Base-by-base conservation (phyloP, 64 coral and sea anemone genomes). In the Catalaphyllia jardinei region DNA sequence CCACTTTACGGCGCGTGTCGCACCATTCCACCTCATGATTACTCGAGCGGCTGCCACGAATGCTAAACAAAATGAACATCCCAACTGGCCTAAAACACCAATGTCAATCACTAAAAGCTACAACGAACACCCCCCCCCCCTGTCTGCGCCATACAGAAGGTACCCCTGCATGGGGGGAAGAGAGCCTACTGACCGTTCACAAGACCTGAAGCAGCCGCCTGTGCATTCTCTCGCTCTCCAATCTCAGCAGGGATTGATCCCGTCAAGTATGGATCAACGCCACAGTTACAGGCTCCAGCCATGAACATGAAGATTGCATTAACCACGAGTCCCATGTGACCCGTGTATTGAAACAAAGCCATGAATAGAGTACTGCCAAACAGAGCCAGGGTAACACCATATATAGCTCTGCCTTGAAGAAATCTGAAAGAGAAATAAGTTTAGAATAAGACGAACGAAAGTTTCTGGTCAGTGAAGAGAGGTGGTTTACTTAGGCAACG, bases 211-310 rank as follows among this genome's bases (percentile, higher is more conserved):
- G 95, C 94, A 79, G 97, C 97, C 57, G 97, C 97, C 69, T 99
- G 97, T 57, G 94, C 91, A 91, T 99, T 95, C 52, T 89, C 97
- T 54, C 80, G 93, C 38, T 99, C 94, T 54, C 97, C 97, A 46
- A 99, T 87, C 38, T 95, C 90, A 0, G 93, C 93, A n/a, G 97
- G 90, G 24, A 99, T 95, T 52, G 97, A 95, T 9, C 97, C 97
- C 24, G 94, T 93, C 65, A 99, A 46, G 24, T 95, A 93, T 5
- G 97, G 97, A 74, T 99, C 97, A 65, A 94, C 94, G 13, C 97
- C 97, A 93, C 97, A 99, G 88, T 99, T 99, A 55, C 97, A 99
- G 16, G 91, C 91, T 49, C 97, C 97, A 76, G 97, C 94, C 69
- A 99, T 16, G 55, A 99, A 91, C 97, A 99, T 99, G 78, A 93